phyloP scores from a whole-genome alignment of 2,888 invertebrate species.

The Parasteatoda lunata region DNA sequence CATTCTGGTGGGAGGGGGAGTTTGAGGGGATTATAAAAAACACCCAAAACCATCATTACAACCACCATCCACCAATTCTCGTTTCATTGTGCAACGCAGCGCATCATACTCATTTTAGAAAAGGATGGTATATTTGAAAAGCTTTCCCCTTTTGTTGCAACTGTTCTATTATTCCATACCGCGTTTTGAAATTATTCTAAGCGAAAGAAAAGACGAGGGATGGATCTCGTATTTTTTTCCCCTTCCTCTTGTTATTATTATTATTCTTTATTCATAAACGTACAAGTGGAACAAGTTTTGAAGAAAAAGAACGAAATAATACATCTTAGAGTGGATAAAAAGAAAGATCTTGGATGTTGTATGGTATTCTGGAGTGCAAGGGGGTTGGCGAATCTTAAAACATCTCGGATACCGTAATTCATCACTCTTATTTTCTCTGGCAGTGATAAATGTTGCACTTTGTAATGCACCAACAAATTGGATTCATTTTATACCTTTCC shows the following conservation, averaged over 20 bases:
- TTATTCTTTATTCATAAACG: conserved; percentile 4
- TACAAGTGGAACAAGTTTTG: conserved; percentile 26
- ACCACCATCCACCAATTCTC: conserved; percentile 35
- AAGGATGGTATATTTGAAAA: conserved; percentile 49
- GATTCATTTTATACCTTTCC: background rate
- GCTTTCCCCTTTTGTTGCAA: conserved; percentile 54
- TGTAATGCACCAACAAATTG: background rate
- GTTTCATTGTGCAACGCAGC: conserved; percentile 31
- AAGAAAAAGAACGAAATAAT: background rate
- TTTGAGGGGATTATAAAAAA: conserved; percentile 26
- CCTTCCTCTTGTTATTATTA: conserved; percentile 7
- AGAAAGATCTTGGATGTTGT: background rate
- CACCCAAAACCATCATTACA: conserved; percentile 63
- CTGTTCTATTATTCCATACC: conserved; percentile 64
- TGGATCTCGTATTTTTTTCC: conserved; percentile 13
- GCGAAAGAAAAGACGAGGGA: conserved; percentile 57
- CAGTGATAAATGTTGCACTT: conserved; percentile 2
- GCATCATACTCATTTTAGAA: conserved; percentile 14
- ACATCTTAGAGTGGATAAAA: no score
- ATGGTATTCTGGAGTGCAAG: background rate
- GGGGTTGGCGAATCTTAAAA: background rate
- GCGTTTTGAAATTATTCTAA: conserved; percentile 46
- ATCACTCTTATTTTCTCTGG: background rate
- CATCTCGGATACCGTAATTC: background rate
- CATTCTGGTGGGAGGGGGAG: conserved; percentile 15